Conservation (phyloP, 2,113 vertebrate species). For the Tenrec ecaudatus region DNA sequence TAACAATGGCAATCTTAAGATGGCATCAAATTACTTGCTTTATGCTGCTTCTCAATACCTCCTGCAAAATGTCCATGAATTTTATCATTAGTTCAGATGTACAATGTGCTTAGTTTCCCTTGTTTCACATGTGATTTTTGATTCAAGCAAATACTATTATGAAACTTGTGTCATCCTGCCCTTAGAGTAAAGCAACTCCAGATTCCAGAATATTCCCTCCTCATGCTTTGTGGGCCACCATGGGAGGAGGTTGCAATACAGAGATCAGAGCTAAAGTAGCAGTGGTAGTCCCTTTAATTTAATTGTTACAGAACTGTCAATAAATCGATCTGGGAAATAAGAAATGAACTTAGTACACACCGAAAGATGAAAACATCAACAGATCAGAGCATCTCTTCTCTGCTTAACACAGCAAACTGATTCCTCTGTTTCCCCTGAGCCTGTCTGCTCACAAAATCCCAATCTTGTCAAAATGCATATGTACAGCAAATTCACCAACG, state of each 20-base stretch:
- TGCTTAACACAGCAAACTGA: background rate
- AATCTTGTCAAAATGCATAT: background rate
- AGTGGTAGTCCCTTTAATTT: background rate
- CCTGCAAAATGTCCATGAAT: background rate
- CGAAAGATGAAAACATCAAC: constrained; percentile 5
- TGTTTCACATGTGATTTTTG: background rate
- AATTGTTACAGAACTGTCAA: background rate
- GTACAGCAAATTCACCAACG: background rate
- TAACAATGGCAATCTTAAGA: background rate
- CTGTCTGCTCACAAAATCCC: background rate
- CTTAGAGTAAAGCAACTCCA: background rate
- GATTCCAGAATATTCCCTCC: background rate
- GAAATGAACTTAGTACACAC: background rate
- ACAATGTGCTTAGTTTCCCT: no score
- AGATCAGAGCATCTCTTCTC: background rate
- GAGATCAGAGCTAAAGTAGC: background rate
- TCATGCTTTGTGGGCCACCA: background rate
- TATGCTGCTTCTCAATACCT: background rate
- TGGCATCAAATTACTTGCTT: background rate
- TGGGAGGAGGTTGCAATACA: background rate
- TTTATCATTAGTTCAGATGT: background rate
- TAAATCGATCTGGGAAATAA: background rate
- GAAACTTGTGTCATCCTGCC: constrained; percentile 37
- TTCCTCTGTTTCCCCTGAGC: background rate
- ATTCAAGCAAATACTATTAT: no score